Evolutionary conservation across 2,888 invertebrate genomes (phyloP).

Genomic region (Erebia palarica): DNA sequence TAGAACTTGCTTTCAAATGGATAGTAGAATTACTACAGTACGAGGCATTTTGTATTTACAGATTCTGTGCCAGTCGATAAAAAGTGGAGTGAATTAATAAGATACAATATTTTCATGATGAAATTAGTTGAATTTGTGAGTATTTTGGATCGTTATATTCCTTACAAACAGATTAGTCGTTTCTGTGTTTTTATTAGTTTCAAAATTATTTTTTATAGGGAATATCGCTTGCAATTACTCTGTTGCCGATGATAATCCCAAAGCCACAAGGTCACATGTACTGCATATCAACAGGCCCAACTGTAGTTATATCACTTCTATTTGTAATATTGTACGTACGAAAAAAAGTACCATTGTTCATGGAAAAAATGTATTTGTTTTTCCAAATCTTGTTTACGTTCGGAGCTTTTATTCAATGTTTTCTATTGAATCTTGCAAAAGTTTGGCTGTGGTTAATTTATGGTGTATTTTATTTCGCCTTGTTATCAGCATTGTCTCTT

Average conservation of each 20-base stretch:
- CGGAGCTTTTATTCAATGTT: constrained; percentile 76
- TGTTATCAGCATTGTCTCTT: constrained; percentile 63
- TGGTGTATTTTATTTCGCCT: constrained; percentile 68
- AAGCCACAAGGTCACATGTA: constrained; percentile 75
- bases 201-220: constrained; percentile 55
- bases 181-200: constrained; percentile 34
- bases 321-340: constrained; percentile 70
- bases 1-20: neutral
- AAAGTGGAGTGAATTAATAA: constrained; percentile 73
- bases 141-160: constrained; percentile 41
- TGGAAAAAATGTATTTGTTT: constrained; percentile 78
- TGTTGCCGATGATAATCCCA: constrained; percentile 61
- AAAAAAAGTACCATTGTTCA: constrained; percentile 71
- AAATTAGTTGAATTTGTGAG: constrained; percentile 78
- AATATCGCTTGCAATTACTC: constrained; percentile 59
- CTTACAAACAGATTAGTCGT: constrained; percentile 6
- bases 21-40: neutral
- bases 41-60: constrained; percentile 45
- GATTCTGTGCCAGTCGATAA: constrained; percentile 76
- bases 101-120: constrained; percentile 77
- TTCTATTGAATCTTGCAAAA: constrained; percentile 66
- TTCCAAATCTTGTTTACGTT: constrained; percentile 78
- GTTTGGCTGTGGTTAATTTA: constrained; percentile 74
- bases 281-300: constrained; percentile 75
- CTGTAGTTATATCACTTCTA: constrained; percentile 68